These are phyloP conservation scores for Mesorhabditis belari DNA, from an alignment of 2,888 invertebrate genomes.

Conservation along the genomic window DNA sequence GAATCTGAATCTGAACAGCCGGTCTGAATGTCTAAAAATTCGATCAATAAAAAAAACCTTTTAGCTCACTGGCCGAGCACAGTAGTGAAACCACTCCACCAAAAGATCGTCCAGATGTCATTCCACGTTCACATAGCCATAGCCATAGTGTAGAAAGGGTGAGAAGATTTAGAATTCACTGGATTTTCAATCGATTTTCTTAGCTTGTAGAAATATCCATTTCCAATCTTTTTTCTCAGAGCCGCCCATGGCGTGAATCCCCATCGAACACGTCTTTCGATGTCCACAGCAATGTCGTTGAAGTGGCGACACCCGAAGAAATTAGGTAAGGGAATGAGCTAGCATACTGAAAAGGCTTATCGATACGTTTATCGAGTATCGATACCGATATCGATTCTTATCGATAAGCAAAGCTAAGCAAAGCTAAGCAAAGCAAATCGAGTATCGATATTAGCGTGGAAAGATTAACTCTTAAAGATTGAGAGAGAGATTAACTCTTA, in stretches of 20 bases:
- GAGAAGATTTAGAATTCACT: background rate
- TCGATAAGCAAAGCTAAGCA: no score
- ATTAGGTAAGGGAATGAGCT: conserved; percentile 21
- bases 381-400: background rate
- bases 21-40: no score
- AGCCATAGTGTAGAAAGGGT: background rate
- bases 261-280: conserved; percentile 2
- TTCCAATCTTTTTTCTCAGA: background rate
- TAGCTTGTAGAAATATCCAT: conserved; percentile 12
- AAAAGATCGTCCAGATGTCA: conserved; percentile 1
- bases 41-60: conserved; percentile 1
- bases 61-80: conserved; percentile 28
- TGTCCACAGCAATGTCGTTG: conserved; percentile 18
- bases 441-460: no score
- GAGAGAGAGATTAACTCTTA: no score
- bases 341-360: background rate
- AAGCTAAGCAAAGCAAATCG: no score
- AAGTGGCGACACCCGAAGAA: conserved; percentile 43
- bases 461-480: no score
- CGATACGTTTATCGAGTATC: background rate
- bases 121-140: background rate
- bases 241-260: background rate
- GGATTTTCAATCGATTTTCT: no score
- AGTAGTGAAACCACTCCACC: conserved; percentile 13
- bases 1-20: no score